Base-by-base conservation (phyloP, 2,888 invertebrate species). In the Vanessa cardui region DNA sequence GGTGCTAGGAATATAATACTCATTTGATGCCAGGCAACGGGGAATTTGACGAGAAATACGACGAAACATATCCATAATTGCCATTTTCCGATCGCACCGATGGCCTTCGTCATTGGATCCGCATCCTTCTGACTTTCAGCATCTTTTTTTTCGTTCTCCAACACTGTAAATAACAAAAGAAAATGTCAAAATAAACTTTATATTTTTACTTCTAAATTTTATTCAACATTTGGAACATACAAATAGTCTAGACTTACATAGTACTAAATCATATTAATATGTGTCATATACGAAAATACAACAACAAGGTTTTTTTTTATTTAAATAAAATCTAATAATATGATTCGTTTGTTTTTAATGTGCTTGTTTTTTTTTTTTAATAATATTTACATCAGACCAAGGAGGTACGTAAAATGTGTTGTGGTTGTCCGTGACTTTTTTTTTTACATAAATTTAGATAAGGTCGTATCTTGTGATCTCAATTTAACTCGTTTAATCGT, bases 11-110 rank as follows among this genome's bases (percentile, higher is more conserved):
- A 96, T 68, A 96, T 95, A 71, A 96, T 96, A 72, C 95, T 96
- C 82, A 96, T 93, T 78, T 96, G 96, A 80, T 96, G 96, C 96
- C 96, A 97, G 0, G 96, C 96, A 0, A 96, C 95, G 0, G 96
- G 96, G 79, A 96, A 96, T 85, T 96, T 96, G 64, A 95, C 94
- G 12, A 96, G 88, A 72, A 96, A 95, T 49, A 96, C 94, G 0
- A 95, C 93, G 59, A 94, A 86, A 74, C 96, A 96, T 62, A 96
- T 93, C 90, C 94, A 94, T 72, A 96, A 92, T 80, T 97, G 96
- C 96, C 96, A 97, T 78, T 93, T 94, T 6, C 96, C 96, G 66
- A 96, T 94, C 44, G 94, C 93, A 0, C 96, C 96, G 73, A 96
- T 95, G 5, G 95, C 94, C 75, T 93, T 94, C 47, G 96, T 94